phyloP scores from a whole-genome alignment of 2,888 invertebrate genomes.

The Drosophila seclusa region DNA sequence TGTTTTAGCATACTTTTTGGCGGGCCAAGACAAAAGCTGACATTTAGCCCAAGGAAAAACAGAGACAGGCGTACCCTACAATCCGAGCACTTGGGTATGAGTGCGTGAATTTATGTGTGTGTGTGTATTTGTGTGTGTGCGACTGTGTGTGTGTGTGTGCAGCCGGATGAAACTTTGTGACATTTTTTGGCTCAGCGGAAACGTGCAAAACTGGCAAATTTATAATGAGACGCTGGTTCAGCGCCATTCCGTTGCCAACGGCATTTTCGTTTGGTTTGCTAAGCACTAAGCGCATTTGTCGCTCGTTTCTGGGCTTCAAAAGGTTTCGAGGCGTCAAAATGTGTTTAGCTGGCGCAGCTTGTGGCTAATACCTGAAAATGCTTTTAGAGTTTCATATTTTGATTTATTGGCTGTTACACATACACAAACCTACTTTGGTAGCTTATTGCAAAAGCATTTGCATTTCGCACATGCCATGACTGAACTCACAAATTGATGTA shows the following conservation, averaged over 20 bases:
- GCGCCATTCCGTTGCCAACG: conserved; percentile 61
- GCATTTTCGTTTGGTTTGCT: conserved; percentile 66
- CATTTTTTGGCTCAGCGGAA: conserved; percentile 74
- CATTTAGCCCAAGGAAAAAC: conserved; percentile 76
- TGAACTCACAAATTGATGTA: conserved; percentile 67
- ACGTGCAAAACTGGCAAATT: conserved; percentile 80
- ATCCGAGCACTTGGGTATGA: conserved; percentile 4
- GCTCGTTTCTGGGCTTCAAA: conserved; percentile 48
- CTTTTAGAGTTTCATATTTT: conserved; percentile 75
- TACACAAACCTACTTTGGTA: conserved; percentile 13
- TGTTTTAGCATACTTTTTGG: conserved; percentile 79
- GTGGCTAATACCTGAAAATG: conserved; percentile 72
- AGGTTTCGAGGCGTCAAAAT: conserved; percentile 53
- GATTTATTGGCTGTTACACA: conserved; percentile 65
- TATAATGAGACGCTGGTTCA: conserved; percentile 76
- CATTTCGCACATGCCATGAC: conserved; percentile 57
- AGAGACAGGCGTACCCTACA: conserved; percentile 39
- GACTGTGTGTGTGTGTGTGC: conserved; percentile 18
- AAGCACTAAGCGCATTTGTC: conserved; percentile 75
- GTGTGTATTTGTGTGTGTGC: conserved; percentile 1
- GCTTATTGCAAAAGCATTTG: conserved; percentile 64
- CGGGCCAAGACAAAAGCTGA: conserved; percentile 79
- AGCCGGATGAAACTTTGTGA: conserved; percentile 71
- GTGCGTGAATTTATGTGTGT: not conserved
- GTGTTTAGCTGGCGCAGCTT: conserved; percentile 53